Base-by-base conservation (phyloP, 2,113 vertebrate genomes). In the Rhizomys pruinosus region DNA sequence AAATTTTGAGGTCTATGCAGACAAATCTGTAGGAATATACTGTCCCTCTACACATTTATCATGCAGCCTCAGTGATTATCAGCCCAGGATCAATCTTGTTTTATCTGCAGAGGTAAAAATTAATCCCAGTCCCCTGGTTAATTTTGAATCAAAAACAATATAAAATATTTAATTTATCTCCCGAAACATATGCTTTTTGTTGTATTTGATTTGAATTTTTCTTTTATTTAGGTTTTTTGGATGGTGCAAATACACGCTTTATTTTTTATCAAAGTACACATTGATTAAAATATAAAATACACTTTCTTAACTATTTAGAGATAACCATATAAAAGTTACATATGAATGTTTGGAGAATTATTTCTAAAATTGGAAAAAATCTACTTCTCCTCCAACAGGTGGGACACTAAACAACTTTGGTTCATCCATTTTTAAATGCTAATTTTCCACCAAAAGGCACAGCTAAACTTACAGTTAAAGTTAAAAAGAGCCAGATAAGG, bases 61-160 rank as follows among this genome's bases (percentile, higher is more conserved):
- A 63, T 76, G 22, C 1, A 71, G 55, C 66, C 39, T 89, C 85
- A 64, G 16, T 27, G 68, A 59, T 82, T 86, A 82, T 73, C 27
- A 69, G 64, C 25, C 68, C 27, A 52, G 59, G 42, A 5, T 22
- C 25, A 84, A 34, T 71, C 77, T 61, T 59, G 0, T 89, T 72
- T 89, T 66, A 55, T 80, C 61, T 84, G 23, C 76, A 7, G 20
- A 63, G 10, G 61, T 71, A 72, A 57, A 44, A 27, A 91, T 55
- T 89, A n/a, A 16, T 8, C 13, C 20, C 10, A 68, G 77, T 44
- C 79, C 37, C 76, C 32, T 93, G 22, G 19, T 81, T 94, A 68
- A 85, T 89, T 93, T 93, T 81, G 42, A 91, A 74, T 76, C 29
- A 79, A 86, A 79, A 86, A 17, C 37, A n/a, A 88, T 29, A 37